These are phyloP conservation scores for Sorex fumeus DNA, from an alignment of 2,113 vertebrate species.

Conservation along the genomic window DNA sequence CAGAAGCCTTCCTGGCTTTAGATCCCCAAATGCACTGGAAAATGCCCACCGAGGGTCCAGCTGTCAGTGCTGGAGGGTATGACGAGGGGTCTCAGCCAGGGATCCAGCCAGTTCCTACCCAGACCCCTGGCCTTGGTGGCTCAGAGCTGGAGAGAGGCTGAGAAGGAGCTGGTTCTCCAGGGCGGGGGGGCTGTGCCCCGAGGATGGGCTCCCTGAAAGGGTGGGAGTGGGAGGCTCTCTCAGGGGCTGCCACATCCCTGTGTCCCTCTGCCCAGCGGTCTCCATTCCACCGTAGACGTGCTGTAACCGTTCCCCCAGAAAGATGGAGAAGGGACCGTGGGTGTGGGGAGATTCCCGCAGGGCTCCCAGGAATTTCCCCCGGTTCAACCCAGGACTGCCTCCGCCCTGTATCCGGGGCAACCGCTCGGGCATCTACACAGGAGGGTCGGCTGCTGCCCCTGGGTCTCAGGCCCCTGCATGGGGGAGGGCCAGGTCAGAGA, in stretches of 20 bases:
- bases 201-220: background rate
- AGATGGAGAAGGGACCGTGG: background rate
- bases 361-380: slow-evolving; percentile 41
- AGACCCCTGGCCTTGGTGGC: background rate
- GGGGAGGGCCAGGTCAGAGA: too few species aligned
- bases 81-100: too few species aligned
- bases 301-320: background rate
- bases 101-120: background rate
- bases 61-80: accelerated
- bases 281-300: background rate
- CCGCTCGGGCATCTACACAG: background rate
- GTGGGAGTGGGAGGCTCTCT: background rate
- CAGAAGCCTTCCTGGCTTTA: background rate
- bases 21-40: background rate
- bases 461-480: too few species aligned
- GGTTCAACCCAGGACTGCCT: background rate
- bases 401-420: background rate
- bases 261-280: too few species aligned
- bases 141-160: background rate
- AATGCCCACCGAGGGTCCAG: background rate
- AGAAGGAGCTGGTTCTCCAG: background rate
- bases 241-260: too few species aligned
- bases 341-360: background rate
- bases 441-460: background rate
- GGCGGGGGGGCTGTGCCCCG: background rate